These are phyloP conservation scores for Lamellibrachia luymesi DNA, from an alignment of 1,140 invertebrate genomes.

Conservation along the genomic window DNA sequence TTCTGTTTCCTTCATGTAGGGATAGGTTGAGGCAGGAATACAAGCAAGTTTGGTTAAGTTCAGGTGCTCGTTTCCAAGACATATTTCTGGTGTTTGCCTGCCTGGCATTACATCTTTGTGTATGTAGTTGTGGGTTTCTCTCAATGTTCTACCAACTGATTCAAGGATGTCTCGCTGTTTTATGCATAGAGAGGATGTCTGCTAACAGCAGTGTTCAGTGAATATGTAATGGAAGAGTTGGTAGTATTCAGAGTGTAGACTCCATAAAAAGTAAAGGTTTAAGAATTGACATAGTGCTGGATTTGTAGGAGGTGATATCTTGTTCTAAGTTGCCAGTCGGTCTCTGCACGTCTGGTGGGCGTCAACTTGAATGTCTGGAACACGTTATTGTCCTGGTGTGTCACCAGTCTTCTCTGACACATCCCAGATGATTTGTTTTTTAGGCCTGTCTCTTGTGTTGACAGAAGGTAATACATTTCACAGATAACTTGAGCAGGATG, in stretches of 20 bases:
- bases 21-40: neutral
- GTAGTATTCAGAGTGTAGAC: neutral
- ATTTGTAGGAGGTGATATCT: neutral
- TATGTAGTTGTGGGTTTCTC: neutral
- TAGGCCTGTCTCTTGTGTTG: neutral
- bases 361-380: neutral
- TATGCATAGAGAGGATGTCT: neutral
- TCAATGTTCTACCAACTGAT: neutral
- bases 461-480: neutral
- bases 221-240: neutral
- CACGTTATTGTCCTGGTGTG: neutral
- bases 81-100: neutral
- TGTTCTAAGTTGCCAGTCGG: neutral
- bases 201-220: neutral
- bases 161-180: neutral
- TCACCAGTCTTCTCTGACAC: no score
- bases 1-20: neutral
- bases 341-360: no score
- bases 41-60: neutral
- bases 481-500: neutral
- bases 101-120: neutral
- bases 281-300: neutral
- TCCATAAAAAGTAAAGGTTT: neutral
- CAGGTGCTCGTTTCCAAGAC: neutral
- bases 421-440: no score